These are phyloP conservation scores for Linurgus olivaceus DNA, from an alignment of 2,797 vertebrate species.

Conservation along the genomic window DNA sequence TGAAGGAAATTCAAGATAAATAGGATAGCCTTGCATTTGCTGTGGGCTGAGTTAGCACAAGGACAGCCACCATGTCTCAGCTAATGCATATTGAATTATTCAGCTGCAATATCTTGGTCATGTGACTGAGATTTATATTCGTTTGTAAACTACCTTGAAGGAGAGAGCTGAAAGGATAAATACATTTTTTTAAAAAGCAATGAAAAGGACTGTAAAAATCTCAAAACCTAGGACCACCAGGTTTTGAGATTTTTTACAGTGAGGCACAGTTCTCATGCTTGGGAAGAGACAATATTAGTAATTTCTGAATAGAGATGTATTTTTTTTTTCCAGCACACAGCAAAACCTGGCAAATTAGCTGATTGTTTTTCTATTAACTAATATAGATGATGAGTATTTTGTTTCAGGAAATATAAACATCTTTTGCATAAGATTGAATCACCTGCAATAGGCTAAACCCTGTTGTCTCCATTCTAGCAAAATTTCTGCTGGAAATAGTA, in stretches of 20 bases:
- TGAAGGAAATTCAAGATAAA: neutral
- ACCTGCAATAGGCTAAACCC: neutral
- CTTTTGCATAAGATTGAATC: neutral
- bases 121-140: neutral
- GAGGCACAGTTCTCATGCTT: neutral
- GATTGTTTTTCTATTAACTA: slow-evolving; percentile 13
- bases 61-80: neutral
- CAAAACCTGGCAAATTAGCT: neutral
- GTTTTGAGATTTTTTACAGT: neutral
- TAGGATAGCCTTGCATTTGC: neutral
- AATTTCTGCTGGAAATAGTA: neutral
- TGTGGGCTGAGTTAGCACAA: neutral
- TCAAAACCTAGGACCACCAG: neutral
- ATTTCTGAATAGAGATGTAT: neutral
- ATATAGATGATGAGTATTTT: neutral
- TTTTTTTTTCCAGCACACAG: neutral
- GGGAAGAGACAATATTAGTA: neutral
- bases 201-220: neutral
- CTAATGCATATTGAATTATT: neutral
- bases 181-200: neutral
- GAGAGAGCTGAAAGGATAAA: neutral
- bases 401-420: slow-evolving; percentile 11
- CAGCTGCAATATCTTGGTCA: neutral
- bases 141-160: neutral
- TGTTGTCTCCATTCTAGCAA: neutral